Percentiles rank a stretch among this genome's conserved stretches.
Conservation (phyloP, 1,140 invertebrate genomes). For the Scaptomyza hsui region DNA sequence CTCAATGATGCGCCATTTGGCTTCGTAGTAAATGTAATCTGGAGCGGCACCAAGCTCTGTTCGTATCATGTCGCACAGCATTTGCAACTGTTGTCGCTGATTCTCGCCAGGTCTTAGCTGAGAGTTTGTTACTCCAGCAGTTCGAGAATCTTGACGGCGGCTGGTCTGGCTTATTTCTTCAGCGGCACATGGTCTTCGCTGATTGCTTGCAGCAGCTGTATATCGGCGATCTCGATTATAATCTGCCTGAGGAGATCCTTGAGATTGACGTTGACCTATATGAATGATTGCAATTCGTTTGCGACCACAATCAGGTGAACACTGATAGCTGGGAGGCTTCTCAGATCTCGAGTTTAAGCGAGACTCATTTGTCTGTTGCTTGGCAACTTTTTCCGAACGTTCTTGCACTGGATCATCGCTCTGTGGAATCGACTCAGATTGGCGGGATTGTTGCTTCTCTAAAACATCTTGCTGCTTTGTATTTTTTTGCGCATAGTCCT, state of each 20-base stretch:
- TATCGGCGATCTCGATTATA: too few relatives aligned
- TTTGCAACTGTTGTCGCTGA: slow-evolving; percentile 42
- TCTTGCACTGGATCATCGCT: too few relatives aligned
- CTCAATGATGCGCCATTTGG: slow-evolving; percentile 77
- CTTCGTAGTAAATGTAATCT: slow-evolving; percentile 64
- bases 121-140: background rate
- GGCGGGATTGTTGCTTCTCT: background rate
- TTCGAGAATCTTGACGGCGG: background rate
- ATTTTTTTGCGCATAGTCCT: too few relatives aligned
- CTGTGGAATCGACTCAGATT: too few relatives aligned
- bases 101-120: background rate
- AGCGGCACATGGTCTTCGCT: too few relatives aligned
- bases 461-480: too few relatives aligned
- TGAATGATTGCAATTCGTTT: background rate
- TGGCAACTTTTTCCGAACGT: background rate
- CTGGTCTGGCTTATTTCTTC: background rate
- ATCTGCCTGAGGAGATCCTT: background rate
- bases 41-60: slow-evolving; percentile 47
- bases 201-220: background rate
- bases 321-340: too few relatives aligned
- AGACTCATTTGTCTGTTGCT: background rate
- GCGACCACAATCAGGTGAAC: too few relatives aligned
- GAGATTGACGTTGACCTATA: background rate
- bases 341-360: too few relatives aligned
- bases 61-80: slow-evolving; percentile 69